Percentiles rank a stretch among this genome's conserved stretches.
These are phyloP conservation scores for Pinctada fucata DNA, from an alignment of 2,888 invertebrate genomes.

Conservation along the genomic window DNA sequence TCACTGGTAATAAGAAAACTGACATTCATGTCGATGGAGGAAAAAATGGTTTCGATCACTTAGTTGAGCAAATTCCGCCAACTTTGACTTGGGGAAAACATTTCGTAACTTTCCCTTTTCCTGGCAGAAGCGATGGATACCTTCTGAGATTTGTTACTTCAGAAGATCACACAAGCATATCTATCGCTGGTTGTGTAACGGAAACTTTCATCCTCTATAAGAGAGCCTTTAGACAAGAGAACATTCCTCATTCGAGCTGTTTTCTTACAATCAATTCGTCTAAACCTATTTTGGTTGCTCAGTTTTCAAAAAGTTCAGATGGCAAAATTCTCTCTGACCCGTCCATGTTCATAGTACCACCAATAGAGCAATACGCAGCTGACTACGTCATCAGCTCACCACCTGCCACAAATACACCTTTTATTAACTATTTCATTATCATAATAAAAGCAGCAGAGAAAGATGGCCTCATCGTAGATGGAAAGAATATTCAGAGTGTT, in stretches of 20 bases:
- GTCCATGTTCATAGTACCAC: background rate
- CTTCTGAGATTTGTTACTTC: background rate
- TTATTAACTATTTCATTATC: background rate
- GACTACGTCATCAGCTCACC: background rate
- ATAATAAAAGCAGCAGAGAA: background rate
- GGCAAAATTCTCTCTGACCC: background rate
- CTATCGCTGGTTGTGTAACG: background rate
- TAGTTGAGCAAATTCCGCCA: slow-evolving; percentile 1
- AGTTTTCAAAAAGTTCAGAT: background rate
- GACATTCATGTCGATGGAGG: background rate
- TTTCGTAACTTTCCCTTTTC: background rate
- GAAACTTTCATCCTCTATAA: background rate
- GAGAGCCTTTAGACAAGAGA: too few species aligned
- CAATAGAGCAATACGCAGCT: background rate
- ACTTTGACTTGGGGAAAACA: background rate
- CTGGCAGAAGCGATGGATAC: background rate
- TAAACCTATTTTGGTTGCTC: background rate
- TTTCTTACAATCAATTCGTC: background rate
- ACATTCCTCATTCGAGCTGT: too few species aligned
- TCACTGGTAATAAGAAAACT: background rate
- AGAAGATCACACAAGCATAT: background rate
- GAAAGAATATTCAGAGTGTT: background rate
- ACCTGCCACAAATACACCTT: background rate
- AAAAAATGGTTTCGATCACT: background rate
- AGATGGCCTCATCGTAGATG: background rate